A percentile compares a stretch with the other conserved stretches of the same genome.
These are phyloP conservation scores for Hydropotes inermis DNA, from an alignment of 2,113 vertebrate genomes.

Conservation along the genomic window DNA sequence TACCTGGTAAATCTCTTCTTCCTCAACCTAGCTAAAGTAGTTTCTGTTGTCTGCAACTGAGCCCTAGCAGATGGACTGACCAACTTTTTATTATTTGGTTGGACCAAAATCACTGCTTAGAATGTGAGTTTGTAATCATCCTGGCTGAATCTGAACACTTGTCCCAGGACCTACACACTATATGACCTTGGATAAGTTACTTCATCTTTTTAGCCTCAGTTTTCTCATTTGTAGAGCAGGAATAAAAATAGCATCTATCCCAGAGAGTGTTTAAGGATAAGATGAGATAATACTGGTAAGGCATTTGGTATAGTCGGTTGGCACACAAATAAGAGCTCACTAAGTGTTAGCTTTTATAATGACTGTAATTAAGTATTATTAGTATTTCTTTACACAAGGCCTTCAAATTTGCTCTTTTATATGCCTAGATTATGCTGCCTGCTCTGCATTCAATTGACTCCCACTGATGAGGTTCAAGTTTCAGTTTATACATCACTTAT, in stretches of 20 bases:
- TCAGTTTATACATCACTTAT: not conserved
- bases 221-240: not conserved
- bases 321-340: not conserved
- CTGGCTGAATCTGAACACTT: not conserved
- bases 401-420: not conserved
- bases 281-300: not conserved
- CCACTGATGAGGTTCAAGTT: not conserved
- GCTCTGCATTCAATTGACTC: not conserved
- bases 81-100: not conserved
- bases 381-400: not conserved
- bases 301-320: not conserved
- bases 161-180: not conserved
- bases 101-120: not conserved
- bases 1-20: not conserved
- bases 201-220: not conserved
- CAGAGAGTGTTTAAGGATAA: not conserved
- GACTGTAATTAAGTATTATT: not conserved
- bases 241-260: not conserved
- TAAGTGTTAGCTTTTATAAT: slow-evolving; percentile 10
- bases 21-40: not conserved
- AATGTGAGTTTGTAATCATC: not conserved
- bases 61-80: not conserved
- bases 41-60: not conserved
- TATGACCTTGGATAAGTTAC: not conserved
- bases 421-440: not conserved